These are phyloP conservation scores for Aphis craccivora DNA, from an alignment of 1,140 invertebrate genomes.

Conservation along the genomic window DNA sequence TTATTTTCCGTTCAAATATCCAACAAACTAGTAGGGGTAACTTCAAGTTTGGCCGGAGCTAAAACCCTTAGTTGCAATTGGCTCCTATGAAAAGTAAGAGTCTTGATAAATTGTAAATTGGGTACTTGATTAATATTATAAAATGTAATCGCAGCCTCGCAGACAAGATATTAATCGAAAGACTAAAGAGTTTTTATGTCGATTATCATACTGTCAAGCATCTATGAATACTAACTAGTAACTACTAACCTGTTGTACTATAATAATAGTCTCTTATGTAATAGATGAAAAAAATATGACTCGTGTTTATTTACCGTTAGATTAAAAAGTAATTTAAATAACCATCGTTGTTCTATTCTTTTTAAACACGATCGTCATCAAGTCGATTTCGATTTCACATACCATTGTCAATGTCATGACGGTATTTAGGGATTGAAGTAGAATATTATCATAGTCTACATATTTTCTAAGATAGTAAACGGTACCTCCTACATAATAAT, in stretches of 20 bases:
- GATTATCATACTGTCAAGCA: neutral
- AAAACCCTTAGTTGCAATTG: neutral
- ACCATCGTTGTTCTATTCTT: neutral
- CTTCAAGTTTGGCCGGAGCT: fast-evolving
- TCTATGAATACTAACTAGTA: neutral
- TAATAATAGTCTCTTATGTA: neutral
- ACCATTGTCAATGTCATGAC: slow-evolving; percentile 32
- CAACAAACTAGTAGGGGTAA: neutral
- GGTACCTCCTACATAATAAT: neutral
- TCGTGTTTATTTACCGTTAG: neutral
- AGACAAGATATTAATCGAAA: neutral
- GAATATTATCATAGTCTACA: neutral
- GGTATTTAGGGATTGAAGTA: neutral
- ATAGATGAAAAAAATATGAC: neutral
- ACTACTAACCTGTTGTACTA: neutral
- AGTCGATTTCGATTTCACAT: slow-evolving; percentile 31
- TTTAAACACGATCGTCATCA: neutral
- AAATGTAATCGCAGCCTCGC: neutral
- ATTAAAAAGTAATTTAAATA: slow-evolving; percentile 9
- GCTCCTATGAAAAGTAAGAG: neutral
- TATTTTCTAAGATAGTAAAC: neutral
- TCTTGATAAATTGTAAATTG: neutral
- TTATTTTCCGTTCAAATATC: neutral
- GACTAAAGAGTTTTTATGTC: neutral
- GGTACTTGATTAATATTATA: neutral